Base-by-base conservation (phyloP, 1,140 invertebrate species). In the Lanistes nyassanus region DNA sequence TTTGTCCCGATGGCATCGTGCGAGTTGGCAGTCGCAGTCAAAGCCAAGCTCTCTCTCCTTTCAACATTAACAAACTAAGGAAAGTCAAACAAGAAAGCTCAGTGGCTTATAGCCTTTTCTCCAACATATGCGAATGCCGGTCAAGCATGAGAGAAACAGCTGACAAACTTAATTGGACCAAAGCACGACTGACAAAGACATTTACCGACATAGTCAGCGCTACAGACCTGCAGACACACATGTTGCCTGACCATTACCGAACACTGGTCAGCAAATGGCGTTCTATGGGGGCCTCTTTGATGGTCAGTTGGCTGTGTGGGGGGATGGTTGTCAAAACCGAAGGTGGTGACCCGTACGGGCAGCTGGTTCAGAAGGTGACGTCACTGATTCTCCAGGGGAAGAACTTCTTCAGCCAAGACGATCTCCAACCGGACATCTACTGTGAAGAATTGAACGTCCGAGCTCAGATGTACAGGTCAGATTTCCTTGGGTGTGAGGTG, bases 1-100 rank as follows among this genome's bases (percentile, higher is more conserved):
- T 76, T 51, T 76, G 75, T 42, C 51, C 34, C 39, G 21, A 39
- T 26, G 75, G 67, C 7, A 76, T 76, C 47, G 68, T 76, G 31
- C 47, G 75, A 13, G 68, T 76, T 36, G 75, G 75, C 29, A 67
- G 75, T n/a, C 68, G 75, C 36, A 76, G 75, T 36, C 26, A 23
- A 16, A 76, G 68, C 37, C 6, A 70, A 53, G 26, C 23, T 2
- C 23, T 76, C 34, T 66, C 56, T 37, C 26, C 58, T 13, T 76
- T 70, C 21, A 76, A 76, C 51, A 36, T 76, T 26, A 70, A 23
- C 9, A 1, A 31, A 9, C 2, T 31, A 0, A 31, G 5, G 7
- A n/a, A 3, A n/a, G 2, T 11, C 29, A 7, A 3, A 1, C 0
- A 60, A 60, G 29, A 60, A 23, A 9, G 3, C 23, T 16, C 1